Base-by-base conservation (phyloP, 53 echinoderm and acorn worm genomes). In the Luidia sarsii region DNA sequence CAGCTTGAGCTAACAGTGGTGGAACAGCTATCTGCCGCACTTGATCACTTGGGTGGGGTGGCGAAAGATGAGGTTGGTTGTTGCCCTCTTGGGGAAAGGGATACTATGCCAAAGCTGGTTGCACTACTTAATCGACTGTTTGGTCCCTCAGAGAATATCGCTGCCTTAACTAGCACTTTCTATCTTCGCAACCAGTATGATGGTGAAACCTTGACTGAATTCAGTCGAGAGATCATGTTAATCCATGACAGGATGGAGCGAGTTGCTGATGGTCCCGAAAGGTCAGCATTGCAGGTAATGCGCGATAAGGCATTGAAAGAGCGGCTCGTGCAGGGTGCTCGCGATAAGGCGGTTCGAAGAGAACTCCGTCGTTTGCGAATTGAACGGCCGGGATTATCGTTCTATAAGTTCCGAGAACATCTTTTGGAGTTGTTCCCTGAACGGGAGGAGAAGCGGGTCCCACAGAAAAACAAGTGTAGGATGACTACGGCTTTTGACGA, bases 51-150 rank as follows among this genome's bases (percentile, higher is more conserved):
- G 41, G 70, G 8, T 1, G 82, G 82, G 19, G 39, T 48, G 20
- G 82, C 48, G 2, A 82, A 82, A 45, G 70, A 82, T 38, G 82
- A 69, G 29, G 24, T 70, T 28, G 9, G n/a, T n/a, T 81, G 81
- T 39, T 53, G 35, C 7, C 54, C 50, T 38, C 36, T 16, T 2
- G 38, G 19, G n/a, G 34, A 49, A 11, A 80, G n/a, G 22, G 80
- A 51, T n/a, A 15, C 19, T 16, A 33, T 52, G 7, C 28, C n/a
- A 16, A 31, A 73, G 28, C 7, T 21, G 45, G 21, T 45, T 14
- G 14, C 23, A 18, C 35, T 48, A 46, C 48, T 70, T 25, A 34
- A 4, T 32, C 59, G 39, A 41, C 34, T 54, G 36, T 60, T 77
- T 61, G 77, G 77, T 8, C 30, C 59, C 25, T 37, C 27, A 4